phyloP scores from a whole-genome alignment of 23 tunicate species.

The Phallusia fumigata region DNA sequence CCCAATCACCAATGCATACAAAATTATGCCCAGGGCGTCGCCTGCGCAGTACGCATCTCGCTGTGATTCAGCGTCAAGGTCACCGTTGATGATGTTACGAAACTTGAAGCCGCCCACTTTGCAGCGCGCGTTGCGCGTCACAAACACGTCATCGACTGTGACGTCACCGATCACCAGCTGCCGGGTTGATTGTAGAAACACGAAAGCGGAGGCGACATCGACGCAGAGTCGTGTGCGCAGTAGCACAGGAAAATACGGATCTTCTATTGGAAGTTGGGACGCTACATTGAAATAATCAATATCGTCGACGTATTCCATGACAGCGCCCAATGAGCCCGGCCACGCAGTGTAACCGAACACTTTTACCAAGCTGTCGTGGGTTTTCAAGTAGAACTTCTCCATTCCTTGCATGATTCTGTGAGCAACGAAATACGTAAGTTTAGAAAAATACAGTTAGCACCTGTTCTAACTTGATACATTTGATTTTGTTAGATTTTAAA shows the following conservation, averaged over 20 bases:
- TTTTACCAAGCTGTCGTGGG: not conserved
- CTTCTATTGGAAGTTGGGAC: not conserved
- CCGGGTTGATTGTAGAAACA: not conserved
- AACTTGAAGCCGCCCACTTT: slow-evolving; percentile 9
- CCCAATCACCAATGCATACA: not conserved
- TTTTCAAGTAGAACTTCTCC: not conserved
- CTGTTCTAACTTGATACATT: too few species aligned
- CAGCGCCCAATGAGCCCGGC: not conserved
- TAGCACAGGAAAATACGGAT: not conserved
- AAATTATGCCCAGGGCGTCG: not conserved
- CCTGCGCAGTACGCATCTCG: not conserved
- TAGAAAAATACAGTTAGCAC: too few species aligned
- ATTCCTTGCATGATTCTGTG: slow-evolving; percentile 2
- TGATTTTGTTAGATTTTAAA: too few species aligned
- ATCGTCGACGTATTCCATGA: not conserved
- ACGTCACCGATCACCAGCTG: not conserved
- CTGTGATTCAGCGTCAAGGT: not conserved
- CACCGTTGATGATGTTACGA: not conserved
- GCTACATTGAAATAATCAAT: not conserved
- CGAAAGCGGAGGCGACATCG: slow-evolving; percentile 1
- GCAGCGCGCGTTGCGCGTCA: not conserved
- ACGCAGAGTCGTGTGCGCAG: not conserved
- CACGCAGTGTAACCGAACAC: not conserved
- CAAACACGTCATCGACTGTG: slow-evolving; percentile 3
- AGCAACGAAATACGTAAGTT: too few species aligned